Conservation (phyloP, 64 coral and sea anemone genomes). For the Montipora foliosa region DNA sequence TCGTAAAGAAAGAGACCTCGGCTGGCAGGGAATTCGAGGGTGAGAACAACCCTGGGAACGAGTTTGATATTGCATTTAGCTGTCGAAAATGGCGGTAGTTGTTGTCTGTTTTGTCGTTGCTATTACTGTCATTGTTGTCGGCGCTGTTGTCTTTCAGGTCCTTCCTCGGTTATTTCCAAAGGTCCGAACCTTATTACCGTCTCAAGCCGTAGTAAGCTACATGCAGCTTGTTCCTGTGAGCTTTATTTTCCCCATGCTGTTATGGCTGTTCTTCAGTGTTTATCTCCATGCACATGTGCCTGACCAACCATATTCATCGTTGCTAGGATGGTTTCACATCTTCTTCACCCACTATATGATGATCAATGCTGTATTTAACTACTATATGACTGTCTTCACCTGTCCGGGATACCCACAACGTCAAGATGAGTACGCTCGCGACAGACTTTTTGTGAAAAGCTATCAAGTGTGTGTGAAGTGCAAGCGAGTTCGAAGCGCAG, state of each 20-base stretch:
- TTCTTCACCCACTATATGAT: constrained; percentile 70
- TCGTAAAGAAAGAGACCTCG: too few species aligned
- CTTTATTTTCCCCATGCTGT: constrained; percentile 73
- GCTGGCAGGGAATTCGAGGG: too few species aligned
- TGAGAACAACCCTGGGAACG: background rate
- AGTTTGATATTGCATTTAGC: background rate
- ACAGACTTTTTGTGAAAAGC: constrained; percentile 80
- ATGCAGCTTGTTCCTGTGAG: constrained; percentile 80
- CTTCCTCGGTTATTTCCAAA: constrained; percentile 86
- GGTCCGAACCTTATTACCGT: constrained; percentile 69
- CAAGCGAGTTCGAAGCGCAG: constrained; percentile 77
- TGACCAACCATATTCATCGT: constrained; percentile 67
- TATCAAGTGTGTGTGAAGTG: constrained; percentile 91
- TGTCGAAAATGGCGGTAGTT: constrained; percentile 9
- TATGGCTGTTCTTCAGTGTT: constrained; percentile 69
- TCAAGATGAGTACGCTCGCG: constrained; percentile 76
- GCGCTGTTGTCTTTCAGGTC: constrained; percentile 83
- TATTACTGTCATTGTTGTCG: constrained; percentile 67
- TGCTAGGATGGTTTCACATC: constrained; percentile 79
- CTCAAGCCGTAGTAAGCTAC: constrained; percentile 83
- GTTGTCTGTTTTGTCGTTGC: background rate
- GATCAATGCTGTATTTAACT: constrained; percentile 62
- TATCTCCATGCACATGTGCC: constrained; percentile 68
- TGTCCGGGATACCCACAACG: constrained; percentile 82
- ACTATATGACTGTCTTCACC: constrained; percentile 75